phyloP scores from a whole-genome alignment of 2,797 vertebrate genomes.

The Tolypeutes matacus region DNA sequence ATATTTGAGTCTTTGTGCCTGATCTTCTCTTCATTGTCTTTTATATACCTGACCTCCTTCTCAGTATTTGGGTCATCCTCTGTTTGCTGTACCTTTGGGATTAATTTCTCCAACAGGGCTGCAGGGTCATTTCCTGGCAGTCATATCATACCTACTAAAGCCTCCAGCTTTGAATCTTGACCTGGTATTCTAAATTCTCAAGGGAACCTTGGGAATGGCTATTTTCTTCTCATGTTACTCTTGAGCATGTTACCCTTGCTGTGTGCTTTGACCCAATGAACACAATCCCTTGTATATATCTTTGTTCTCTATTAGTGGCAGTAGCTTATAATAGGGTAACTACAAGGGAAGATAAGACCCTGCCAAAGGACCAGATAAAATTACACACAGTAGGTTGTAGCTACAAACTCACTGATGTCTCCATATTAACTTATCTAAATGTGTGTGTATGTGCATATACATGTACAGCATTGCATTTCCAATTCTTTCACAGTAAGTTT shows the following conservation, averaged over 20 bases:
- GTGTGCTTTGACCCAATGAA: slow-evolving; percentile 56
- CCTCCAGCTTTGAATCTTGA: slow-evolving; percentile 71
- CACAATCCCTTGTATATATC: slow-evolving; percentile 57
- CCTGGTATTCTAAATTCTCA: slow-evolving; percentile 69
- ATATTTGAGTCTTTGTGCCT: slow-evolving; percentile 49
- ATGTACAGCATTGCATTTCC: not conserved
- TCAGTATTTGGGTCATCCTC: slow-evolving; percentile 69
- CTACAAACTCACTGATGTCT: slow-evolving; percentile 62
- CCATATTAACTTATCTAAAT: not conserved
- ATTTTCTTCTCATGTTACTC: slow-evolving; percentile 68
- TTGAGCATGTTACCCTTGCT: slow-evolving; percentile 36
- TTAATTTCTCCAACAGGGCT: slow-evolving; percentile 68
- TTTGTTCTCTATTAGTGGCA: slow-evolving; percentile 73
- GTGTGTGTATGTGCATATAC: not conserved
- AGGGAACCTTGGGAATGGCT: slow-evolving; percentile 45
- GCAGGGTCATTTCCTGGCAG: slow-evolving; percentile 52
- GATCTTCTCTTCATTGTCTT: slow-evolving; percentile 66
- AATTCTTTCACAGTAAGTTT: slow-evolving; percentile 34
- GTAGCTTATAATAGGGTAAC: slow-evolving; percentile 43
- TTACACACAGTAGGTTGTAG: not conserved
- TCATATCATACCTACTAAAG: not conserved
- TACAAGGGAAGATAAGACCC: slow-evolving; percentile 63
- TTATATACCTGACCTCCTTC: slow-evolving; percentile 55
- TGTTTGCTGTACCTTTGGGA: slow-evolving; percentile 65
- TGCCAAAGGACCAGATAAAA: slow-evolving; percentile 2